A percentile compares a stretch with the other conserved stretches of the same genome.
phyloP scores from a whole-genome alignment of 2,888 invertebrate species.

The Odontocerum albicorne region DNA sequence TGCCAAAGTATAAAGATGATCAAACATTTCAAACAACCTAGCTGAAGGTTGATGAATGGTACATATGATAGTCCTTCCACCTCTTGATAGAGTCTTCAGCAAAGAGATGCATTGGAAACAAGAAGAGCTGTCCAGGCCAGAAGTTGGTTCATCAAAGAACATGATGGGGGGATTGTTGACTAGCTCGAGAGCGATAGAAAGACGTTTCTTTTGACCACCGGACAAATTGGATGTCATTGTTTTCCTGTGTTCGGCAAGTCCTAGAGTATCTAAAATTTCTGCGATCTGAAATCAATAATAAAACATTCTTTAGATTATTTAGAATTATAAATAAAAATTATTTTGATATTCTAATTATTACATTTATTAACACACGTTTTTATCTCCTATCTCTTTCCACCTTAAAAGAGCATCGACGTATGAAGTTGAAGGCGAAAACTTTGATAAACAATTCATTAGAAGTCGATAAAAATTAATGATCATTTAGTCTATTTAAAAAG shows the following conservation, averaged over 20 bases:
- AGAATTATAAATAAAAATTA: neutral
- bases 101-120: constrained; percentile 93
- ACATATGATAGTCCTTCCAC: constrained; percentile 92
- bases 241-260: constrained; percentile 81
- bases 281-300: constrained; percentile 65
- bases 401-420: too few relatives aligned
- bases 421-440: too few relatives aligned
- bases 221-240: constrained; percentile 92
- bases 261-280: constrained; percentile 88
- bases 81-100: constrained; percentile 83
- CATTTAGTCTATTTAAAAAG: too few relatives aligned
- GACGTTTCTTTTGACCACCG: constrained; percentile 92
- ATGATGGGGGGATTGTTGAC: constrained; percentile 97
- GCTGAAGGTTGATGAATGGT: constrained; percentile 98
- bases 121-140: constrained; percentile 93
- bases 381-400: too few relatives aligned
- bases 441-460: too few relatives aligned
- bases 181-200: constrained; percentile 91
- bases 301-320: neutral
- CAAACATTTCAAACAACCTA: constrained; percentile 94
- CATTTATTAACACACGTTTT: neutral
- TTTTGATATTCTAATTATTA: neutral
- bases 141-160: constrained; percentile 98
- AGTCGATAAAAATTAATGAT: too few relatives aligned
- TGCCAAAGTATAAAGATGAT: constrained; percentile 89